Evolutionary conservation across 2,888 invertebrate genomes (phyloP).

Genomic region (Trissoscelio sp.): DNA sequence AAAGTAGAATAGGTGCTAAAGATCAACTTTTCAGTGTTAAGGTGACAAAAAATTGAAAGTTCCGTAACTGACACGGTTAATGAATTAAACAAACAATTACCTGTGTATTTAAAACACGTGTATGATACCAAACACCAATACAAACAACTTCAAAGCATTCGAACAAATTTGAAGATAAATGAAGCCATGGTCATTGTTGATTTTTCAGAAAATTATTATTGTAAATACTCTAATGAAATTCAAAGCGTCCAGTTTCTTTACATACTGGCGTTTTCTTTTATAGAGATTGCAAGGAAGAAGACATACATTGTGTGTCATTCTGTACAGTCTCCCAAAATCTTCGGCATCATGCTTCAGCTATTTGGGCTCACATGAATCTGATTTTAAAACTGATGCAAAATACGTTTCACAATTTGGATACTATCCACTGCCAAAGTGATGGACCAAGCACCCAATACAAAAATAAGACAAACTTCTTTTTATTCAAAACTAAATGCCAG

Average conservation of each 20-base stretch:
- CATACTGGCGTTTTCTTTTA: slow-evolving; percentile 56
- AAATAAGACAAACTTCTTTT: slow-evolving; percentile 41
- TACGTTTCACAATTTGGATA: slow-evolving; percentile 18
- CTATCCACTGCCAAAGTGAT: slow-evolving; percentile 46
- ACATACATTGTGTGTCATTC: slow-evolving; percentile 44
- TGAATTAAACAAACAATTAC: slow-evolving; percentile 25
- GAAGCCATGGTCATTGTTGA: slow-evolving; percentile 37
- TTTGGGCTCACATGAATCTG: slow-evolving; percentile 58
- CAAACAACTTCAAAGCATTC: slow-evolving; percentile 20
- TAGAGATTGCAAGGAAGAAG: neutral
- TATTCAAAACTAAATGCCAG: slow-evolving; percentile 36
- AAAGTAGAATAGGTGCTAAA: slow-evolving; percentile 43
- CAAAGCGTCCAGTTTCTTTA: slow-evolving; percentile 39
- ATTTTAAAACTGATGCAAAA: slow-evolving; percentile 26
- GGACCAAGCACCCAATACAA: slow-evolving; percentile 50
- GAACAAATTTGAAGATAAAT: slow-evolving; percentile 11
- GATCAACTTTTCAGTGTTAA: slow-evolving; percentile 34
- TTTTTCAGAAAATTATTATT: slow-evolving; percentile 42
- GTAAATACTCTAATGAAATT: slow-evolving; percentile 43
- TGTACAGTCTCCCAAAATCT: slow-evolving; percentile 50
- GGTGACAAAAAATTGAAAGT: slow-evolving; percentile 36
- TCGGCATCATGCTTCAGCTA: slow-evolving; percentile 46
- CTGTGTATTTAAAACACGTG: slow-evolving; percentile 11
- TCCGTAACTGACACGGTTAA: slow-evolving; percentile 22
- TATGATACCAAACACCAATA: slow-evolving; percentile 41